These are phyloP conservation scores for Silurus meridionalis DNA, from an alignment of 2,113 vertebrate species.

Conservation along the genomic window DNA sequence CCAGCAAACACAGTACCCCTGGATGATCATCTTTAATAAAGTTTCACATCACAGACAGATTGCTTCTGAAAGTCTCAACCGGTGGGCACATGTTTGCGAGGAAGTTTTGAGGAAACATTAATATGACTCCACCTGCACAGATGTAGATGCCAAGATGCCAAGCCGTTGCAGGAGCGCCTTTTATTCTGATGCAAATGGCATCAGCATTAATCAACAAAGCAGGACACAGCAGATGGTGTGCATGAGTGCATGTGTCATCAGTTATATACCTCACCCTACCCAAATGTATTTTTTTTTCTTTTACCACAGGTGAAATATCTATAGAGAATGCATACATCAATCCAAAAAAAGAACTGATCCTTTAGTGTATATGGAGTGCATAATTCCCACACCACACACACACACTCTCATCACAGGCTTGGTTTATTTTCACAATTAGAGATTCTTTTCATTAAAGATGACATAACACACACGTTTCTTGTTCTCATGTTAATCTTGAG, in stretches of 20 bases:
- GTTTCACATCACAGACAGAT: slow-evolving; percentile 17
- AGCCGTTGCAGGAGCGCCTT: slow-evolving; percentile 20
- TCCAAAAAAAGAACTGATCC: neutral
- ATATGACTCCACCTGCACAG: slow-evolving; percentile 38
- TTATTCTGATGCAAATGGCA: slow-evolving; percentile 43
- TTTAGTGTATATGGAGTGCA: neutral
- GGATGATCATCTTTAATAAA: slow-evolving; percentile 3
- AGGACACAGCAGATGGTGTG: slow-evolving; percentile 45
- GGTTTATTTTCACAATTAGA: neutral
- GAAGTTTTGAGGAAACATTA: slow-evolving; percentile 29
- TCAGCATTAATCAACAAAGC: slow-evolving; percentile 42
- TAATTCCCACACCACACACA: fast-evolving
- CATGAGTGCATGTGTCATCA: slow-evolving; percentile 35
- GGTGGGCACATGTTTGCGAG: neutral
- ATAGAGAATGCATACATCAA: neutral
- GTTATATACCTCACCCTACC: slow-evolving; percentile 27
- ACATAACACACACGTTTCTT: too few species aligned
- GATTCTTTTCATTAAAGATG: neutral
- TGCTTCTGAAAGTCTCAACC: slow-evolving; percentile 19
- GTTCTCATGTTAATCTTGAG: neutral
- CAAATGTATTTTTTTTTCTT: neutral
- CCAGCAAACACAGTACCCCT: neutral
- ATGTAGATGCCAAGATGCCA: slow-evolving; percentile 29
- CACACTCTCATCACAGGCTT: neutral
- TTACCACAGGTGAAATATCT: neutral